Evolutionary conservation across 2,113 vertebrate species (phyloP), one percentile per base, ranked within the genome.

Genomic region (Ardeotis arabs): DNA sequence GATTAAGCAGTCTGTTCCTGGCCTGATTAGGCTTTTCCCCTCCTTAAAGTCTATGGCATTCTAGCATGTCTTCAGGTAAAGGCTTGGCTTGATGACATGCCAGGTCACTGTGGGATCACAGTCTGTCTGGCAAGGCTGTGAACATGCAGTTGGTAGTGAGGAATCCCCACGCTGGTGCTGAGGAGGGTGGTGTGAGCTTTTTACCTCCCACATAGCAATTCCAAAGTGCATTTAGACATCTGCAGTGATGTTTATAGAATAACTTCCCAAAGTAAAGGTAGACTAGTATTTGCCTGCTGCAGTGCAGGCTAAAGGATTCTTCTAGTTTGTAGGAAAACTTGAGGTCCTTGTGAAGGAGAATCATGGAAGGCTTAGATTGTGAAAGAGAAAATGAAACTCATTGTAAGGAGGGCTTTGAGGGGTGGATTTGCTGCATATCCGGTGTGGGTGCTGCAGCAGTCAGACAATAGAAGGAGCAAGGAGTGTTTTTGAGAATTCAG

Each of bases 281-380:
- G 41, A 31, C 11, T 60, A 44, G 25, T 5, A 23, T 78, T 84
- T 92, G 18, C 29, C 22, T 63, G 10, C 37, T 93, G 60, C 64
- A 68, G 0, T 89, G 56, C 3, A 29, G 0, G 0, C 56, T 86
- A 27, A 15, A 27, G 19, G 10, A 37, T 60, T 66, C 37, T 88
- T 5, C 33, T 72, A 31, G 49, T 68, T 64, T 64, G 35, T 53
- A 41, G 52, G 47, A 49, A 19, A 68, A 0, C 81, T 75, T 93
- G 72, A 86, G 20, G 27, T 72, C 33, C 66, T 53, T 58, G 8
- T 78, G 25, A 47, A 74, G 67, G 28, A 55, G 62, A 69, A 47
- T 79, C 12, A 4, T 24, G 60, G 69, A 69, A 59, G 18, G 41
- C 50, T 90, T 76, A 47, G 29, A 35, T 11, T 52, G 17, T 76